phyloP scores from a whole-genome alignment of 2,113 vertebrate species.

The Ammodytes dubius region DNA sequence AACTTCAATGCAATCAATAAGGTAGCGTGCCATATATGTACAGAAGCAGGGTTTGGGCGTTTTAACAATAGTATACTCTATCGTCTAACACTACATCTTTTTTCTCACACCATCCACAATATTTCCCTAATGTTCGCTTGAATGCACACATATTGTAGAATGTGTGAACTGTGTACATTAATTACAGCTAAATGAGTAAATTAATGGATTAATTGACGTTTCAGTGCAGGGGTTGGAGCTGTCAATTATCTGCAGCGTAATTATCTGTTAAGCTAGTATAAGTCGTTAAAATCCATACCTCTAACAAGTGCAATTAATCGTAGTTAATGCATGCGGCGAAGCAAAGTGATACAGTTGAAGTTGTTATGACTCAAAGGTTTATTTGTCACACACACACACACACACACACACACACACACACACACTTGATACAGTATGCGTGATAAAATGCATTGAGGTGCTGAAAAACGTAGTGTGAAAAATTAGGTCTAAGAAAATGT shows the following conservation, averaged over 20 bases:
- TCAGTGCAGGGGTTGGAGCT: background rate
- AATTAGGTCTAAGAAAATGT: background rate
- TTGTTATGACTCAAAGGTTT: background rate
- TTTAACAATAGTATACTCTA: too few relatives aligned
- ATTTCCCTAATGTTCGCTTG: too few relatives aligned
- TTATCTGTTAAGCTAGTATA: background rate
- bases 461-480: background rate
- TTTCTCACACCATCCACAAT: too few relatives aligned
- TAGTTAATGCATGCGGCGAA: background rate
- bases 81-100: background rate
- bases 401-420: too few relatives aligned
- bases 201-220: background rate
- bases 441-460: background rate
- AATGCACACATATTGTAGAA: too few relatives aligned
- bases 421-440: background rate
- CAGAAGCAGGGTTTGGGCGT: too few relatives aligned
- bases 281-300: background rate
- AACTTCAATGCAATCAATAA: background rate
- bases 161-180: too few relatives aligned
- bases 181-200: background rate
- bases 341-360: background rate
- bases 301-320: background rate
- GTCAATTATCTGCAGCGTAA: background rate
- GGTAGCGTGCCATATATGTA: background rate
- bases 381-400: background rate